A percentile compares a stretch with the other conserved stretches of the same genome.
These are phyloP conservation scores for Phocoena sinus DNA, from an alignment of 2,113 vertebrate species.

Conservation along the genomic window DNA sequence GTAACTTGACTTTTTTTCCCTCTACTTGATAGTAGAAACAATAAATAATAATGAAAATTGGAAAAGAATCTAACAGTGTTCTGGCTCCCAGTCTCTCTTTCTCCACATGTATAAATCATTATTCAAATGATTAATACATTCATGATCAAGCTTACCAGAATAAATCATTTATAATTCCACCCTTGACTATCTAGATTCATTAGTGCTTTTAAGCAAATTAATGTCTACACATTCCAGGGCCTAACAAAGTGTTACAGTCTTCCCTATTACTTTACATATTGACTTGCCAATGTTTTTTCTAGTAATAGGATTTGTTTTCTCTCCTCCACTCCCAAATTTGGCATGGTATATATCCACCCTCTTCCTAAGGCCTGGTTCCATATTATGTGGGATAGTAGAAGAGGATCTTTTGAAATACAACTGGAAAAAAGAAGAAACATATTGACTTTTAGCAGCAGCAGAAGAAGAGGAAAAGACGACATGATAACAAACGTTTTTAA, in stretches of 20 bases:
- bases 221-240: background rate
- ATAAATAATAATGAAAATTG: background rate
- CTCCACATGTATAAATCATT: background rate
- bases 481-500: background rate
- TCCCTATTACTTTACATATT: background rate
- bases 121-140: background rate
- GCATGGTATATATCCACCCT: background rate
- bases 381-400: background rate
- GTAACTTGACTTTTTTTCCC: background rate
- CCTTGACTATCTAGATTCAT: background rate
- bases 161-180: background rate
- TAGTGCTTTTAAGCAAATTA: constrained; percentile 20
- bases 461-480: background rate
- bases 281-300: background rate
- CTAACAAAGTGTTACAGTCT: background rate
- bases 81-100: background rate
- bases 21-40: background rate
- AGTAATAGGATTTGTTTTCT: background rate
- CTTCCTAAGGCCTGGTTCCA: background rate
- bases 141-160: background rate
- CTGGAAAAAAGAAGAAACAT: background rate
- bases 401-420: background rate
- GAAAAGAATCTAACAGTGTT: background rate
- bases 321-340: background rate
- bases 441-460: background rate